A percentile compares a stretch with the other conserved stretches of the same genome.
Evolutionary conservation across 2,113 vertebrate genomes (phyloP).

Genomic region (Stigmatopora nigra): DNA sequence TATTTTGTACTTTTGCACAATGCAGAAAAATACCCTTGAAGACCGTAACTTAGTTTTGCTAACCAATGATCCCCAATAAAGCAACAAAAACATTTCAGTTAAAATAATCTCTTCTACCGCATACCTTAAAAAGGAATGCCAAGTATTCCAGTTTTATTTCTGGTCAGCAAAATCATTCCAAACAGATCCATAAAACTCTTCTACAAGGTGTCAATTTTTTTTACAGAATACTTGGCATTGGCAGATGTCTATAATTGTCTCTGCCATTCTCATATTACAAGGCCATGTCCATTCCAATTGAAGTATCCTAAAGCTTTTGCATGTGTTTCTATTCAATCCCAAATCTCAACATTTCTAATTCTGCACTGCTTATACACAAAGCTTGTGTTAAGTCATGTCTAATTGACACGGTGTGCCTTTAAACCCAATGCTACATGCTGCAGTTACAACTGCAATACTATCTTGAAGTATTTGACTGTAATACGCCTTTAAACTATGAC

Average conservation of each 20-base stretch:
- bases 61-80: no score
- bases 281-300: neutral
- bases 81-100: no score
- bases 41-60: no score
- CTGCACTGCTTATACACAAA: conserved; percentile 35
- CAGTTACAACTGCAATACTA: conserved; percentile 26
- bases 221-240: neutral
- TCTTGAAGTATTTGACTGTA: conserved; percentile 18
- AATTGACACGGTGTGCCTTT: conserved; percentile 54
- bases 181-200: conserved; percentile 6
- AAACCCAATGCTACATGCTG: conserved; percentile 53
- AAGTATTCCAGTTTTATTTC: conserved; percentile 12
- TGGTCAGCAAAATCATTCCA: conserved; percentile 19
- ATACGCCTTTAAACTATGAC: conserved; percentile 7
- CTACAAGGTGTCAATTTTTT: neutral
- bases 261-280: neutral
- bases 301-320: conserved; percentile 10
- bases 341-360: conserved; percentile 25
- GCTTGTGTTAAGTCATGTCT: conserved; percentile 56
- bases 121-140: conserved; percentile 5
- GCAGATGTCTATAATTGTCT: neutral
- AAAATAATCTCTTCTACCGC: neutral
- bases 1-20: no score
- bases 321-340: conserved; percentile 12
- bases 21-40: no score